Evolutionary conservation across 2,113 vertebrate species (phyloP).

Genomic region (Vireo altiloquus): DNA sequence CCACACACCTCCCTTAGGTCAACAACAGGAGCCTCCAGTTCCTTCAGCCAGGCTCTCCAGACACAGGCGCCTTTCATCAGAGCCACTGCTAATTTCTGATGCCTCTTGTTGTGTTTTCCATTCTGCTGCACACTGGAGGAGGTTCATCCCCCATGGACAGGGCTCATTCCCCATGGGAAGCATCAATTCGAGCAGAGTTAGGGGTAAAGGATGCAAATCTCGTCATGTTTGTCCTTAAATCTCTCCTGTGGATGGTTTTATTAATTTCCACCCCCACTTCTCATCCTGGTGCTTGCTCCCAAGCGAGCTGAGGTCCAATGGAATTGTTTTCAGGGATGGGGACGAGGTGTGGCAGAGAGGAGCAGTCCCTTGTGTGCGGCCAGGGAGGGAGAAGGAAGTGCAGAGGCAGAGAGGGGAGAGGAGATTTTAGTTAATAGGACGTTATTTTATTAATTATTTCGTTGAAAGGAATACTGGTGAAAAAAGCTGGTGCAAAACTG

Average conservation of each 20-base stretch:
- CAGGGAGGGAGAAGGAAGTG: neutral
- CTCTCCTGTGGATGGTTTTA: neutral
- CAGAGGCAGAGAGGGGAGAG: neutral
- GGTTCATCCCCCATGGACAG: neutral
- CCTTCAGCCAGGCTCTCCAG: neutral
- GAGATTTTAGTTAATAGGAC: neutral
- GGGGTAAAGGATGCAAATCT: neutral
- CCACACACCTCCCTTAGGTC: neutral
- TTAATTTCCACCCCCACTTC: neutral
- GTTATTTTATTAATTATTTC: neutral
- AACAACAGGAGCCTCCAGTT: neutral
- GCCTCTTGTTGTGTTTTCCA: neutral
- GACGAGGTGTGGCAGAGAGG: neutral
- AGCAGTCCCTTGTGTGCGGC: neutral
- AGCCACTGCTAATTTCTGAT: neutral
- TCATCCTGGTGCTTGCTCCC: neutral
- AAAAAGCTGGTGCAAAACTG: neutral
- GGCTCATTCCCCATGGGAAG: neutral
- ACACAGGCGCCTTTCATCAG: slow-evolving; percentile 2
- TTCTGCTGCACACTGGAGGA: neutral
- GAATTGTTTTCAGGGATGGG: accelerated
- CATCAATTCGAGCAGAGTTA: neutral
- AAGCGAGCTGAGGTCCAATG: neutral
- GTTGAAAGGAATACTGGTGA: neutral
- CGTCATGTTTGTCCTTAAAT: neutral